phyloP scores from a whole-genome alignment of 1,140 invertebrate species.

The Octopus bimaculoides region DNA sequence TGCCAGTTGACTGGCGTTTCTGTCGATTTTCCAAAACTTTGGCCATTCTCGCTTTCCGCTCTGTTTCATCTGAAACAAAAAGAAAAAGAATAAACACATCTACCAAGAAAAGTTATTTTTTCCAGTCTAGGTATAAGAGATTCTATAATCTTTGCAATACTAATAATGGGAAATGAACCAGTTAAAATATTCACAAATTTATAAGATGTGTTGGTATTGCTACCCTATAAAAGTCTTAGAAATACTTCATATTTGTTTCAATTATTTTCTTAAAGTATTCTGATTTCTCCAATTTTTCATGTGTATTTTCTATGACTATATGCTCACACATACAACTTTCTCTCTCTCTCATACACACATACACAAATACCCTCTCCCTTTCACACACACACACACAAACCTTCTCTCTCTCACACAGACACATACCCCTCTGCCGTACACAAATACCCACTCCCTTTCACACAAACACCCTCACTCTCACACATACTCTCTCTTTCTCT shows the following conservation, averaged over 20 bases:
- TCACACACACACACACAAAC: too few species aligned
- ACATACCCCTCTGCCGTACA: too few species aligned
- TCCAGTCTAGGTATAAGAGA: background rate
- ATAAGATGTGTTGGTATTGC: too few species aligned
- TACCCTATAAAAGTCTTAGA: too few species aligned
- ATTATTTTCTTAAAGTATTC: too few species aligned
- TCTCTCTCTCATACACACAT: too few species aligned
- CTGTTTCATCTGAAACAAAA: conserved; percentile 29
- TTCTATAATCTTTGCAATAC: background rate
- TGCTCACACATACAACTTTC: background rate
- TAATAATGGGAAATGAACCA: background rate
- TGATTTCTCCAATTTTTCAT: background rate
- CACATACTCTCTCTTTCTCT: too few species aligned
- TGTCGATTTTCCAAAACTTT: conserved; percentile 38
- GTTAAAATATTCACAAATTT: background rate
- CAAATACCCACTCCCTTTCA: too few species aligned
- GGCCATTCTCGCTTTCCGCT: conserved; percentile 36
- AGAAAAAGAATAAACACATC: background rate
- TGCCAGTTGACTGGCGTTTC: conserved; percentile 18
- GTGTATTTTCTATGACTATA: background rate
- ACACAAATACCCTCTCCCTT: too few species aligned
- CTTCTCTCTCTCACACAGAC: too few species aligned
- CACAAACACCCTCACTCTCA: too few species aligned
- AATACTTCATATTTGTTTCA: too few species aligned
- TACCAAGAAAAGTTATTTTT: background rate